Conservation (phyloP, 2,888 invertebrate species). For the Stenotaenia linearis region DNA sequence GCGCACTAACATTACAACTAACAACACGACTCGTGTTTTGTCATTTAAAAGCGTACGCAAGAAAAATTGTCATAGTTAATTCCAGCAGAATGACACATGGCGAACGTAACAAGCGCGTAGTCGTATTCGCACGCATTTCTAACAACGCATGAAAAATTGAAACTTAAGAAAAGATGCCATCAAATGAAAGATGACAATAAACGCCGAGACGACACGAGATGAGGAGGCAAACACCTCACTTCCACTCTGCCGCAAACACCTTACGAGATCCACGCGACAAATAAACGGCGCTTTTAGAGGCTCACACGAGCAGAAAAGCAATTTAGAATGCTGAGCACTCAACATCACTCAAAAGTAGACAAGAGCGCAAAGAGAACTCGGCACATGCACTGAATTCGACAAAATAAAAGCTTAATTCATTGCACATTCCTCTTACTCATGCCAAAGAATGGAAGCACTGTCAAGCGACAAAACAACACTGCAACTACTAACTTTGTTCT, state of each 20-base stretch:
- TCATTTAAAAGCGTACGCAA: background rate
- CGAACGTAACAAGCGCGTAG: background rate
- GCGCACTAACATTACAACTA: too few relatives aligned
- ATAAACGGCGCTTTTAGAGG: constrained; percentile 15
- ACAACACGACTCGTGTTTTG: too few relatives aligned
- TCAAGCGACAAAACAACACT: background rate
- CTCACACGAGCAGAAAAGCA: constrained; percentile 19
- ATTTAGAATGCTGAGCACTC: constrained; percentile 19
- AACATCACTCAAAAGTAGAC: constrained; percentile 15
- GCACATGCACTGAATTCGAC: constrained; percentile 19
- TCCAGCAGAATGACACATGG: background rate
- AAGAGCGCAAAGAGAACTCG: background rate
- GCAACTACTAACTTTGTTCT: background rate
- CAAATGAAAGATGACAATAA: constrained; percentile 19
- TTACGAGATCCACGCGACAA: constrained; percentile 15
- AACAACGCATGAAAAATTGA: constrained; percentile 1
- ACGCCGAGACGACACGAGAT: background rate
- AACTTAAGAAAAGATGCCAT: constrained; percentile 5
- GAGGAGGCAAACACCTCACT: background rate
- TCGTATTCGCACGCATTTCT: background rate
- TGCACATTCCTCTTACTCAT: constrained; percentile 19
- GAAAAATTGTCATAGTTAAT: background rate
- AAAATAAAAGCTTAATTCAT: constrained; percentile 19
- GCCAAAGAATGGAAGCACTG: constrained; percentile 7
- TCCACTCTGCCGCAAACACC: constrained; percentile 7